Evolutionary conservation across 2,888 invertebrate genomes (phyloP), one percentile per base, ranked within the genome.

Genomic region (Drosophila vallismaia): DNA sequence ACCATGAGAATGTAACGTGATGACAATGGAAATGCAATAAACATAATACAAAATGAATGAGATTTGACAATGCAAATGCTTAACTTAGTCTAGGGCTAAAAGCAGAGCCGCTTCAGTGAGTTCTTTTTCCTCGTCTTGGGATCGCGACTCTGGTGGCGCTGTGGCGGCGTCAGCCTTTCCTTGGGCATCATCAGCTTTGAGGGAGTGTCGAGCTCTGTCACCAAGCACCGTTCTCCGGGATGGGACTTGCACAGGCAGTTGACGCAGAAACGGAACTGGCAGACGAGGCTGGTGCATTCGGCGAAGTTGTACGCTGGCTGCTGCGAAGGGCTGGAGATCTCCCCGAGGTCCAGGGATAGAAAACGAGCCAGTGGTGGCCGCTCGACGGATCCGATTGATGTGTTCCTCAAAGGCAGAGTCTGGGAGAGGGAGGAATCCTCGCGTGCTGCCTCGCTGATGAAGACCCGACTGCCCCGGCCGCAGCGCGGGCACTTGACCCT

Each of bases 191-290:
- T 66, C 0, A 88, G 60, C 50, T 90, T 90, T 0, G 90, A 88
- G 4, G 90, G 90, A 9, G 90, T 90, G 38, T 84, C 81, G 33
- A 89, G 74, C 8, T 85, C 82, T 5, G 82, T 84, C 55, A 89
- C 67, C 26, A 75, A 76, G 46, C 89, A 90, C 12, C 74, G 82
- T 33, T 67, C 58, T 19, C 87, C 90, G 0, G 87, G 90, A 84
- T 90, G 90, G 50, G 88, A 84, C 10, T 77, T 76, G 36, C 80
- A 79, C n/a, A 72, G 74, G 60, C 90, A 90, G 24, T 86, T 77
- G 0, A 81, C 45, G 50, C 90, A 90, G 46, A 90, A 90, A 3
- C 77, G 77, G 57, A 79, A 90, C 36, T 75, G 75, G 56, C 90
- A 90, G 2, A 53, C 36, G 3, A 78, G 60, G 24, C 89, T 77